phyloP scores from a whole-genome alignment of 2,797 vertebrate genomes.

The Lagocephalus sceleratus region DNA sequence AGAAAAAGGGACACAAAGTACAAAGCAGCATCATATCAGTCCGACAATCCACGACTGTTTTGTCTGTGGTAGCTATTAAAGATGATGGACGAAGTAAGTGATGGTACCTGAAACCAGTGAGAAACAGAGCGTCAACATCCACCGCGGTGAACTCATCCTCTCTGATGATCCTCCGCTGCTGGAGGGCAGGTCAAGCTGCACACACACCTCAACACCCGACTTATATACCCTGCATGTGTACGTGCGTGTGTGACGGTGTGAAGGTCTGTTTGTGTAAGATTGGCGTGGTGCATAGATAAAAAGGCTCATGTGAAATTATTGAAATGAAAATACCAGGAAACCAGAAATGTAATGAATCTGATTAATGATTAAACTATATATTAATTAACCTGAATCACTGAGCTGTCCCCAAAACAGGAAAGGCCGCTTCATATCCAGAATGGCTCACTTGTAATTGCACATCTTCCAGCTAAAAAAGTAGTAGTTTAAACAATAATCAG shows the following conservation, averaged over 20 bases:
- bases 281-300: background rate
- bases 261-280: background rate
- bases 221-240: conserved; percentile 26
- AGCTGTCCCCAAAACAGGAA: background rate
- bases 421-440: background rate
- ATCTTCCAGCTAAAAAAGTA: background rate
- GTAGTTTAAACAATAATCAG: background rate
- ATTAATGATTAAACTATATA: conserved; percentile 40
- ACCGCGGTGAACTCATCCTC: conserved; percentile 34
- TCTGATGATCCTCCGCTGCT: conserved; percentile 4
- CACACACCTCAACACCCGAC: background rate
- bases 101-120: conserved; percentile 49
- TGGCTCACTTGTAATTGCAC: background rate
- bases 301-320: background rate
- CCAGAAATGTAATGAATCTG: background rate
- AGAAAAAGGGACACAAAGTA: no score
- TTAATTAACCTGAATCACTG: background rate
- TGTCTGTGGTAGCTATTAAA: background rate
- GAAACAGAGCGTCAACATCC: conserved; percentile 30
- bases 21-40: no score
- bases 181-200: conserved; percentile 6
- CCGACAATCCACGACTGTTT: no score
- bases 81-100: background rate
- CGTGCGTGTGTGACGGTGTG: background rate
- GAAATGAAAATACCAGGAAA: conserved; percentile 50